These are phyloP conservation scores for Chymomyza amoena DNA, from an alignment of 2,888 invertebrate genomes.

Conservation along the genomic window DNA sequence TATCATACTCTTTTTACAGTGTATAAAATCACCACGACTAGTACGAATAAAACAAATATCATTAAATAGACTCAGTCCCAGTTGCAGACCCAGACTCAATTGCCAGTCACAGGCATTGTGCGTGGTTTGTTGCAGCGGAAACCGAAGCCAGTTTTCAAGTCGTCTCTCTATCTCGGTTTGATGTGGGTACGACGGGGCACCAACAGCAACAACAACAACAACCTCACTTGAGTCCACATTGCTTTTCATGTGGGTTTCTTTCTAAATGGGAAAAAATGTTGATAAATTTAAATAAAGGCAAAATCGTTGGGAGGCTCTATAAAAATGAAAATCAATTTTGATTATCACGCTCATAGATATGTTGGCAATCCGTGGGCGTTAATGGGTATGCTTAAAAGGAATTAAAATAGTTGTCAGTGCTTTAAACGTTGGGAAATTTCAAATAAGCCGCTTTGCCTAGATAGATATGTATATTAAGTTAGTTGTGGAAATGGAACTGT, in stretches of 20 bases:
- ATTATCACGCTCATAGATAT: slow-evolving; percentile 11
- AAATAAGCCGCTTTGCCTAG: background rate
- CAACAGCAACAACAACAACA: background rate
- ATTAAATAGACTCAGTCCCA: slow-evolving; percentile 26
- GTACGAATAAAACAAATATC: slow-evolving; percentile 1
- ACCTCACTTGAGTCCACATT: slow-evolving; percentile 5
- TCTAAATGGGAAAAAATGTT: slow-evolving; percentile 12
- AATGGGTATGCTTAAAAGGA: slow-evolving; percentile 8
- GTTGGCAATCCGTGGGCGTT: background rate
- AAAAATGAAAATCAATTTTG: slow-evolving; percentile 16
- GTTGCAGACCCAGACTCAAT: background rate
- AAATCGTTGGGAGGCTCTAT: slow-evolving; percentile 1
- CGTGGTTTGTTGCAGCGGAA: background rate
- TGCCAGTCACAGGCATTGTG: background rate
- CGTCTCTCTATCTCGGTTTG: slow-evolving; percentile 14
- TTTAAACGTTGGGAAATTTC: background rate
- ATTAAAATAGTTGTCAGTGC: slow-evolving; percentile 1
- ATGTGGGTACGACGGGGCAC: slow-evolving; percentile 48
- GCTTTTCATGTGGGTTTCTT: slow-evolving; percentile 39
- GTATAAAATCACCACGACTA: too few species aligned
- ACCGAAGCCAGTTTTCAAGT: background rate
- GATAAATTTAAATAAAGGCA: slow-evolving; percentile 24
- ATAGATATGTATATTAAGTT: background rate
- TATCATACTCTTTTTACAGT: too few species aligned
- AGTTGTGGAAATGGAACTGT: background rate